Evolutionary conservation across 1,140 invertebrate genomes (phyloP), one percentile per base, ranked within the genome.

Genomic region (Whitmania pigra): DNA sequence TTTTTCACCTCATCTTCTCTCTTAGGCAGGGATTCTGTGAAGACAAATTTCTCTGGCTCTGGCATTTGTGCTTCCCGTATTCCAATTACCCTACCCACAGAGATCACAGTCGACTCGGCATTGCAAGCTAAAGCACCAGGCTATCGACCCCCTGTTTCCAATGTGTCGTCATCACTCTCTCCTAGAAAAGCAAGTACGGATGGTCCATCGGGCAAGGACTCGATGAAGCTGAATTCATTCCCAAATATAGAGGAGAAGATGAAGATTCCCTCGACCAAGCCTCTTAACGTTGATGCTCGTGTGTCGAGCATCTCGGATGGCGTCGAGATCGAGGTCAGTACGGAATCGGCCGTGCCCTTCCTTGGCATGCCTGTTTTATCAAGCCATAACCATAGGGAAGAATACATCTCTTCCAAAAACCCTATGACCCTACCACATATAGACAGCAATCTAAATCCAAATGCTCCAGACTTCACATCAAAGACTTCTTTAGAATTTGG

Each of bases 391-490:
- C 73, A 70, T n/a, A 70, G 72, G n/a, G 77, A 79, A 68, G 79
- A 80, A 74, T 80, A 81, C 75, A 75, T 80, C 73, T 77, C 85
- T 78, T 70, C 85, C 79, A 68, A 78, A 67, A 78, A 80, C 71
- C 80, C 81, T 29, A 80, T 82, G 79, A 83, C 79, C 20, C 75
- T 82, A 67, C 80, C 81, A 11, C 79, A 81, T 68, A 81, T 85
- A 40, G 81, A 83, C 73, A 92, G 90, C 53, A 85, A 90, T 68
- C 84, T 93, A 68, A 93, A 93, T 83, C 91, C 91, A 0, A 87
- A 91, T 77, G 91, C 91, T 25, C 90, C 90, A 2, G 90, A 92
- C 81, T 93, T 93, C 78, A 86, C 86, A 67, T 75, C 75, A 69
- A 73, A 76, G 54, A 43, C 75, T n/a, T 71, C 73, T 20, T 22